These are phyloP conservation scores for Xylocampa areola DNA, from an alignment of 2,888 invertebrate genomes.

Conservation along the genomic window DNA sequence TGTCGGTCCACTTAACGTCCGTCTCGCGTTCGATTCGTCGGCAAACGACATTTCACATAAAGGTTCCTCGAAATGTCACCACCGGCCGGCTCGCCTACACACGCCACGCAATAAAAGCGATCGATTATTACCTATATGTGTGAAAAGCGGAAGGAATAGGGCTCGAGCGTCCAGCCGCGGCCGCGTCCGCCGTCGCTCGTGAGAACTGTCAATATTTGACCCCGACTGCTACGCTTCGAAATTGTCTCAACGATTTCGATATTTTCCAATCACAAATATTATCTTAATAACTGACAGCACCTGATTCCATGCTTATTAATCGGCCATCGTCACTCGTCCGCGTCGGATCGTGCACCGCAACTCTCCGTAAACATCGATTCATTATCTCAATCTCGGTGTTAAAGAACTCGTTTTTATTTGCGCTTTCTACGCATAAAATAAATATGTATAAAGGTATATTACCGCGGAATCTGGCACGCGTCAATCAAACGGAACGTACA, in stretches of 20 bases:
- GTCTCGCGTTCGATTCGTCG: conserved; percentile 71
- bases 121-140: conserved; percentile 89
- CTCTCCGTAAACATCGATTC: conserved; percentile 78
- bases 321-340: conserved; percentile 50
- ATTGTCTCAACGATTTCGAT: conserved; percentile 88
- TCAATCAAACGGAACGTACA: conserved; percentile 87
- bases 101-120: conserved; percentile 86
- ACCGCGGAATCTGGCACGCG: conserved; percentile 86
- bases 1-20: conserved; percentile 80
- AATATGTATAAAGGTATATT: conserved; percentile 86
- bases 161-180: conserved; percentile 75
- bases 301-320: conserved; percentile 56
- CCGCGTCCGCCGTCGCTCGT: conserved; percentile 81
- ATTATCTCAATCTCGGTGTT: conserved; percentile 82
- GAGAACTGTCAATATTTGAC: conserved; percentile 89
- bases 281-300: conserved; percentile 68
- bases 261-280: conserved; percentile 86
- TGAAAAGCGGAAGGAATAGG: conserved; percentile 88
- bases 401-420: conserved; percentile 86
- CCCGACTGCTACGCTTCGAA: conserved; percentile 80
- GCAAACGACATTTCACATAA: conserved; percentile 77
- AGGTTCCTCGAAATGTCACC: conserved; percentile 85
- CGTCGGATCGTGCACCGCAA: conserved; percentile 67
- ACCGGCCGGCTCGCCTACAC: conserved; percentile 76
- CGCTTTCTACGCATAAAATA: conserved; percentile 88